A percentile compares a stretch with the other conserved stretches of the same genome.
Conservation (phyloP, 2,113 vertebrate genomes). For the Cyanoliseus patagonus region DNA sequence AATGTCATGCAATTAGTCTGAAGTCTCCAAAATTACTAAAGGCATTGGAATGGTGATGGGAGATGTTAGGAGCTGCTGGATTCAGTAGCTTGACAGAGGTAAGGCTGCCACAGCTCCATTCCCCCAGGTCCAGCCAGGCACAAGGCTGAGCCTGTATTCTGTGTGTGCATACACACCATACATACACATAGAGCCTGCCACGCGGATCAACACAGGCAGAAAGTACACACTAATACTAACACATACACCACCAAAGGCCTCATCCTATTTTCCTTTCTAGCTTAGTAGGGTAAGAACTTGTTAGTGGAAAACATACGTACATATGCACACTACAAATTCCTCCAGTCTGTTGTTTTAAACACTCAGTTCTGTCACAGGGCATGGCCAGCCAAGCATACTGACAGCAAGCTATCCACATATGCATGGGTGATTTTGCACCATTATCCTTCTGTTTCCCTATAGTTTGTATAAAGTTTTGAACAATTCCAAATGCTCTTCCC, state of each 20-base stretch:
- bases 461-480: background rate
- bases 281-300: background rate
- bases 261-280: background rate
- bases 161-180: accelerated
- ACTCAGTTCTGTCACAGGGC: background rate
- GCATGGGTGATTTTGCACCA: background rate
- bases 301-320: background rate
- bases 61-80: background rate
- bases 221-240: background rate
- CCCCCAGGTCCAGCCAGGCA: background rate
- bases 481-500: background rate
- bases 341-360: background rate
- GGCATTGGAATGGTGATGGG: background rate
- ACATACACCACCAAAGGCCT: background rate
- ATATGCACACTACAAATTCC: background rate
- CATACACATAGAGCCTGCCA: accelerated
- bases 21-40: background rate
- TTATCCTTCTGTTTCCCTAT: background rate
- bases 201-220: background rate
- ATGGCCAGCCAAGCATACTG: background rate
- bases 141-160: background rate
- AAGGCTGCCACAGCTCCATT: background rate
- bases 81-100: background rate
- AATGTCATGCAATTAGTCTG: background rate
- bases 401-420: background rate